These are phyloP conservation scores for Apteryx owenii DNA, from an alignment of 2,113 vertebrate genomes.

Conservation along the genomic window DNA sequence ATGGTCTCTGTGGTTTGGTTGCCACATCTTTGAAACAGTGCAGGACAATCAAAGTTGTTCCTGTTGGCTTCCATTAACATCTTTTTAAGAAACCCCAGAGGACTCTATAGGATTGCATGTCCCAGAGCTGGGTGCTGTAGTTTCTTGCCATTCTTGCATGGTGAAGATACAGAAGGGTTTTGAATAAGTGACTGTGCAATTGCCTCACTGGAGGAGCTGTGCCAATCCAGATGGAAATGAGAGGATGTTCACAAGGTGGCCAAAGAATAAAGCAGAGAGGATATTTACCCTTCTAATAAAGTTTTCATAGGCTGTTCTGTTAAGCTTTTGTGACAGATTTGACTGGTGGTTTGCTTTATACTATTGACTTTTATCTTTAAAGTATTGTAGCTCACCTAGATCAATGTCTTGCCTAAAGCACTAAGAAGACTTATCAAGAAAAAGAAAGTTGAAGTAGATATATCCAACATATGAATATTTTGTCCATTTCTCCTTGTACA, in stretches of 20 bases:
- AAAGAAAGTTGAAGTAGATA: background rate
- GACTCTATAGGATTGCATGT: background rate
- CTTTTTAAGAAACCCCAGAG: background rate
- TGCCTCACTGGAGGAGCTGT: rapidly evolving
- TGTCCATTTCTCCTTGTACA: background rate
- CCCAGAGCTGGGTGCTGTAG: background rate
- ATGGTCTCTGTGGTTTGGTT: background rate
- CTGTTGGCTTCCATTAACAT: background rate
- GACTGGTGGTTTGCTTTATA: background rate
- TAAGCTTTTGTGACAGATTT: background rate
- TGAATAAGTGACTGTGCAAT: background rate
- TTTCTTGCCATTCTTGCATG: background rate
- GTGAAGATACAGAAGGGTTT: background rate
- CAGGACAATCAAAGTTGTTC: background rate
- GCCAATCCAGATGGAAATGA: background rate
- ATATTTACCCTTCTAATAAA: background rate
- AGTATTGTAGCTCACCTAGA: background rate
- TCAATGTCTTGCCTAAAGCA: background rate
- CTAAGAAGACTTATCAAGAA: background rate
- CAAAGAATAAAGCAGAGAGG: background rate
- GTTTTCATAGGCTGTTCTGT: background rate
- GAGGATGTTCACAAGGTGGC: background rate
- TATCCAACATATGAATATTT: background rate
- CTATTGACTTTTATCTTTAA: background rate
- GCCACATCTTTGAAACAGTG: background rate